phyloP scores from a whole-genome alignment of 2,797 vertebrate genomes.

The Poecilia velifera region DNA sequence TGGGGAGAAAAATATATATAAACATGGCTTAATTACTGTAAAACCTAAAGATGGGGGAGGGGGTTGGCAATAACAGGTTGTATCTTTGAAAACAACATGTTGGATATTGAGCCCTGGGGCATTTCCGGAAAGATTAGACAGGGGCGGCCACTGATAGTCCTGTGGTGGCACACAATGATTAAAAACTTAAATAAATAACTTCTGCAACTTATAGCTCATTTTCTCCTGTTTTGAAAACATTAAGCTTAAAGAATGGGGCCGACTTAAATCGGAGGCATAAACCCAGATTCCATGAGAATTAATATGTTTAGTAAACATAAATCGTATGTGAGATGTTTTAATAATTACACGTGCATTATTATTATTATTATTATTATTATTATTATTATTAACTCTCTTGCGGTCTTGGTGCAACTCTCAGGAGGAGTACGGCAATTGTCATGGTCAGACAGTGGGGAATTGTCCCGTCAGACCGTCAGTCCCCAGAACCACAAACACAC shows the following conservation, averaged over 20 bases:
- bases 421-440: too few species aligned
- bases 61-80: neutral
- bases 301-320: neutral
- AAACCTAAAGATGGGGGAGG: neutral
- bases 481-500: too few species aligned
- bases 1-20: too few species aligned
- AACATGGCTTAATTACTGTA: neutral
- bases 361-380: neutral
- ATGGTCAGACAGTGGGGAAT: too few species aligned
- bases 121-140: neutral
- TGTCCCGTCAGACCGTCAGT: too few species aligned
- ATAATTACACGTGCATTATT: neutral
- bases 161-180: neutral
- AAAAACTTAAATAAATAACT: neutral
- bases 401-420: too few species aligned
- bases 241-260: neutral
- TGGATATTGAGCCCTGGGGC: neutral
- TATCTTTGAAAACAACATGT: neutral
- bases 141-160: neutral
- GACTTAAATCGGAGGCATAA: neutral
- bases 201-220: neutral
- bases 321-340: neutral
- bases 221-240: neutral
- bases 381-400: too few species aligned
- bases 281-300: neutral